Base-by-base conservation (phyloP, 1,140 invertebrate genomes). In the Drosophila persimilis region DNA sequence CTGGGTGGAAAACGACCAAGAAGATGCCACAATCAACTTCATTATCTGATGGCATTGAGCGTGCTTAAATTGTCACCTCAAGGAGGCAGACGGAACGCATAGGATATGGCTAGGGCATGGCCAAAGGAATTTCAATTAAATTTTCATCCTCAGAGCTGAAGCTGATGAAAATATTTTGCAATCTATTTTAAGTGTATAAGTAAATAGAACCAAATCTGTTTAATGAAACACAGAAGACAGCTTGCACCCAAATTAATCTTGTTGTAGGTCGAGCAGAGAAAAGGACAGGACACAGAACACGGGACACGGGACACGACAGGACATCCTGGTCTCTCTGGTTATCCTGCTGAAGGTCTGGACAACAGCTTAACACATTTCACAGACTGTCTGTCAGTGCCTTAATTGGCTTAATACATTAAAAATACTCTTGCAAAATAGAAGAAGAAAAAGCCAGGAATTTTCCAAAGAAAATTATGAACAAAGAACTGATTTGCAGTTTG, bases 21-120 rank as follows among this genome's bases (percentile, higher is more conserved):
- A 48, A 52, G 63, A 70, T 61, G 64, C 55, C 80, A 80, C 73
- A 80, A 86, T 84, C 81, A 80, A 80, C 73, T 81, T 84, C 80
- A 80, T 84, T 84, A 77, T 86, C 63, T 66, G 73, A 53, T 77
- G 77, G 81, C 73, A 77, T 70, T 73, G 73, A 80, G 76, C 72
- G 62, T 85, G 76, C 80, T 84, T 85, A 84, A 85, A 84, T 75
- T 85, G 66, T 84, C 76, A 85, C 77, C 80, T 73, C 59, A 77
- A 70, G 78, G 51, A 48, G 20, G 45, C 29, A 57, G 35, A 13
- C 11, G 35, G 11, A 39, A 39, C 35, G 35, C 35, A 35, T 4
- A 11, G 31, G 31, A 35, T 9, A 69, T 45, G 72, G 35, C 22
- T 48, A 56, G 43, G 47, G 65, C 51, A 60, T 48, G 66, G 41